phyloP scores from a whole-genome alignment of 2,797 vertebrate species.

The Muscicapa striata region DNA sequence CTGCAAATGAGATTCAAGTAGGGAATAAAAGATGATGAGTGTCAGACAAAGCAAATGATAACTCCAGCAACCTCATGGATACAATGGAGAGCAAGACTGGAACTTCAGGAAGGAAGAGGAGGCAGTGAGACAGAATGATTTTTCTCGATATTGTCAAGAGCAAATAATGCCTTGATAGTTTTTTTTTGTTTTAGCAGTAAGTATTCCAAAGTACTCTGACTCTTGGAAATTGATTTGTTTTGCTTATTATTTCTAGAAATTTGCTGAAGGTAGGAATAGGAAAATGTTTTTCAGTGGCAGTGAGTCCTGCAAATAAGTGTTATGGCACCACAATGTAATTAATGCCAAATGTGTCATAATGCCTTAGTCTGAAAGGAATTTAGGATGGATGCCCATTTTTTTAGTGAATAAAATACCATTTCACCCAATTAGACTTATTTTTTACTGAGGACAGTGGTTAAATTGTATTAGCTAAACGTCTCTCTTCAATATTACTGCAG shows the following conservation, averaged over 20 bases:
- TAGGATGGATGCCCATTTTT: background rate
- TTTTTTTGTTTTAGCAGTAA: background rate
- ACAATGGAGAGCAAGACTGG: background rate
- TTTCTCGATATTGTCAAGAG: background rate
- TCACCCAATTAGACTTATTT: background rate
- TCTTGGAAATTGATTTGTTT: background rate
- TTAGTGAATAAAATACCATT: background rate
- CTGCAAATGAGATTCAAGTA: slow-evolving; percentile 1
- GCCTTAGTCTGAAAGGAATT: slow-evolving; percentile 26
- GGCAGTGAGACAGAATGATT: background rate
- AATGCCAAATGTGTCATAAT: slow-evolving; percentile 27
- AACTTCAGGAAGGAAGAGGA: slow-evolving; percentile 55
- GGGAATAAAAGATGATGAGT: background rate
- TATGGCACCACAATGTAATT: slow-evolving; percentile 8
- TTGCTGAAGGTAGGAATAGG: background rate
- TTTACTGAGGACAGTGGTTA: background rate
- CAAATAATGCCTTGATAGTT: background rate
- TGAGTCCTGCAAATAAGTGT: background rate
- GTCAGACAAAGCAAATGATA: slow-evolving; percentile 21
- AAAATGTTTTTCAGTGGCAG: background rate
- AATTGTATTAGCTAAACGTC: background rate
- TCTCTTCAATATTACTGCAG: background rate
- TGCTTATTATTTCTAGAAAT: background rate
- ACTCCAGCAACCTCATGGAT: slow-evolving; percentile 27
- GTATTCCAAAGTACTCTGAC: background rate